Evolutionary conservation across 2,797 vertebrate species (phyloP), one percentile per base, ranked within the genome.

Genomic region (Gallinago solitaria): DNA sequence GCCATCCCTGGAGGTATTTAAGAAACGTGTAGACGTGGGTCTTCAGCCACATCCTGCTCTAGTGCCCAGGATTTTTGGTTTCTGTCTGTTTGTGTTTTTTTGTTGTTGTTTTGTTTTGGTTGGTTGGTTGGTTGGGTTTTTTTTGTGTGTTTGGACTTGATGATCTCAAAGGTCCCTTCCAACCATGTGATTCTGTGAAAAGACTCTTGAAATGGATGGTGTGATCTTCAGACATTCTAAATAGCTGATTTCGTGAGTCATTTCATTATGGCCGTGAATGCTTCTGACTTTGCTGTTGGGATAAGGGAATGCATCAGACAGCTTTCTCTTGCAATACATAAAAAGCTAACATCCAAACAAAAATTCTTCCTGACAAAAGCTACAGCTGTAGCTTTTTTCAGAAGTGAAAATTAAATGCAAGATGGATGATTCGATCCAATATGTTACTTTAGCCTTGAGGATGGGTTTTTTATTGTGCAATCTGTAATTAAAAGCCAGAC

Each of bases 391-490:
- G 65, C 75, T 92, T 95, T 65, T 95, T 85, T 97, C 93, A 96
- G 57, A 90, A 94, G 28, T 48, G 85, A 93, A 97, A 95, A 96
- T 96, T 87, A 94, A 95, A 90, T 94, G 79, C 63, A 87, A 80
- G 81, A 96, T 93, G 73, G 85, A 86, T 95, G 90, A 89, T 82
- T 94, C 69, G 75, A 93, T 94, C n/a, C 25, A 71, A 87, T 93
- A 86, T 78, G 87, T 60, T 79, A 88, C 41, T 90, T 77, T 6
- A 64, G 50, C 93, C 89, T 96, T 80, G 68, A 87, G 67, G 93
- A 74, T 12, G 3, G 23, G 59, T 33, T 45, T 83, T 76, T 83
- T 70, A 19, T 88, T 68, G 17, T 47, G 27, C 59, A 70, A 25
- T 59, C 57, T 88, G 71, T 95, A 96, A 96, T 94, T 97, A 95